Conservation (phyloP, 2,797 vertebrate species). For the Brotula barbata region DNA sequence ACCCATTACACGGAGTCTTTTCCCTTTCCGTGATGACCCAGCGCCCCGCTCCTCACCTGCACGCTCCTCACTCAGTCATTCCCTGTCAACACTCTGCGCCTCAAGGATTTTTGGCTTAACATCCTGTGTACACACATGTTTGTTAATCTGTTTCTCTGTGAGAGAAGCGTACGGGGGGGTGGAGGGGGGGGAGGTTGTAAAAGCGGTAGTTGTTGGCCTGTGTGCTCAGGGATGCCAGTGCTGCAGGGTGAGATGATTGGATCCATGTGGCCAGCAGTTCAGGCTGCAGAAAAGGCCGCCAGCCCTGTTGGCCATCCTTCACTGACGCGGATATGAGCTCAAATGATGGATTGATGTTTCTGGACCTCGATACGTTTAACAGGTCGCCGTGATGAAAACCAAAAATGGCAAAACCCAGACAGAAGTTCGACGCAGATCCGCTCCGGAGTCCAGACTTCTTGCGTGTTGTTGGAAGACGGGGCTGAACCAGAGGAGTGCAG, state of each 20-base stretch:
- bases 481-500: slow-evolving; percentile 47
- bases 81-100: slow-evolving; percentile 56
- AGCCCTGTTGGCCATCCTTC: slow-evolving; percentile 70
- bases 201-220: slow-evolving; percentile 71
- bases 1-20: slow-evolving; percentile 31
- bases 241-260: slow-evolving; percentile 77
- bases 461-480: slow-evolving; percentile 48
- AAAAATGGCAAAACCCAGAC: slow-evolving; percentile 51
- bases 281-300: slow-evolving; percentile 67
- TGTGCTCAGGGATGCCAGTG: slow-evolving; percentile 68
- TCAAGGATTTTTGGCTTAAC: slow-evolving; percentile 41
- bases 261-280: slow-evolving; percentile 68
- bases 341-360: slow-evolving; percentile 62
- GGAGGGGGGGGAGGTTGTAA: slow-evolving; percentile 66
- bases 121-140: slow-evolving; percentile 68
- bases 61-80: slow-evolving; percentile 41
- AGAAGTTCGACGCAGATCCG: slow-evolving; percentile 48
- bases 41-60: slow-evolving; percentile 57
- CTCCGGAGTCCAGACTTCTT: slow-evolving; percentile 39
- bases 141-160: slow-evolving; percentile 65
- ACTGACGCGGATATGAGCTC: slow-evolving; percentile 60
- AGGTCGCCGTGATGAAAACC: slow-evolving; percentile 65
- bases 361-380: slow-evolving; percentile 56
- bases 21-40: slow-evolving; percentile 31
- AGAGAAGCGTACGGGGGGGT: slow-evolving; percentile 48